Evolutionary conservation across 2,113 vertebrate species (phyloP).

Genomic region (Nannobrachium achirus): DNA sequence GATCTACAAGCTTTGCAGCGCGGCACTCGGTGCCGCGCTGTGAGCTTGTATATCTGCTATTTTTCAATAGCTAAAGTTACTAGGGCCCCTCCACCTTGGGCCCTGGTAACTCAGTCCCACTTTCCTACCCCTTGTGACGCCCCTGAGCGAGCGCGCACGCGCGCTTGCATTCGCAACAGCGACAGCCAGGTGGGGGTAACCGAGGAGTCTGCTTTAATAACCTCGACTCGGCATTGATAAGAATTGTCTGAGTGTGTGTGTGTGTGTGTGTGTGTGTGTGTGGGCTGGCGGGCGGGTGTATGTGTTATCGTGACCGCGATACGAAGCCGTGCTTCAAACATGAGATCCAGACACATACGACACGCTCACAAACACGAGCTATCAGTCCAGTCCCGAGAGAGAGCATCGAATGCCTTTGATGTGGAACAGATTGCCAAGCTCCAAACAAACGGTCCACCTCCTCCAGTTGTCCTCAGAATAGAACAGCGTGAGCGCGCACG

Average conservation of each 20-base stretch:
- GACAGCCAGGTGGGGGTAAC: background rate
- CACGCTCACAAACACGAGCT: background rate
- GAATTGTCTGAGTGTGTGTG: slow-evolving; percentile 3
- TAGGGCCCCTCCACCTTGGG: no score
- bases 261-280: slow-evolving; percentile 4
- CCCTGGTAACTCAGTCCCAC: no score
- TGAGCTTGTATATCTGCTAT: no score
- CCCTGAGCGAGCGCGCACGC: background rate
- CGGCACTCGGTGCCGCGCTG: no score
- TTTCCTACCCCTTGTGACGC: no score
- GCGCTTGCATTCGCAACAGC: no score
- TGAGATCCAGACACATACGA: background rate
- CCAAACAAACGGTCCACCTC: background rate
- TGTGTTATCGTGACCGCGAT: background rate
- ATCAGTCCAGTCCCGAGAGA: background rate
- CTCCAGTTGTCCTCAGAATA: background rate
- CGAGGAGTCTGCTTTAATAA: background rate
- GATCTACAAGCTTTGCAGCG: no score
- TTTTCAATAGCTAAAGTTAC: no score
- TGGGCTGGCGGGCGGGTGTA: background rate
- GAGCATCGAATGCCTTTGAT: background rate
- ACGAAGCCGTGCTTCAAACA: background rate
- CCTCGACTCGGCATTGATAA: background rate
- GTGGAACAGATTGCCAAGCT: background rate
- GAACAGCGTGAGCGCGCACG: background rate